phyloP scores from a whole-genome alignment of 1,140 invertebrate genomes.

The Tetramorium simillimum region DNA sequence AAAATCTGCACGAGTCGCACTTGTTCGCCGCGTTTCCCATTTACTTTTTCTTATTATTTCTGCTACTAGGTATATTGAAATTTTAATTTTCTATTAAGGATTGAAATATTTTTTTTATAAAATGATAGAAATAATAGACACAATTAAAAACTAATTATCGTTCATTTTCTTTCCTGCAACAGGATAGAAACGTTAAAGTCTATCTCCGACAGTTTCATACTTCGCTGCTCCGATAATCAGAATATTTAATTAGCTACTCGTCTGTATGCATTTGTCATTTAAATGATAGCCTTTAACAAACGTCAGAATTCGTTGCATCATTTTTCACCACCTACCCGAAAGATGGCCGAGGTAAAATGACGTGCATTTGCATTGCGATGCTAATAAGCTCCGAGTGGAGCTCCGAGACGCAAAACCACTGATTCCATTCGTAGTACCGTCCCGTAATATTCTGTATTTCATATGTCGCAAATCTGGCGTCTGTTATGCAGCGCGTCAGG shows the following conservation, averaged over 20 bases:
- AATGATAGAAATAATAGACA: background rate
- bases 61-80: background rate
- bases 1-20: constrained; percentile 26
- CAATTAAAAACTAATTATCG: background rate
- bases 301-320: background rate
- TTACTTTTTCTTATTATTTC: background rate
- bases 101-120: background rate
- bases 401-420: constrained; percentile 18
- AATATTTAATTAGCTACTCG: background rate
- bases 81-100: background rate
- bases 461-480: constrained; percentile 30
- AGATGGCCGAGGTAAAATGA: background rate
- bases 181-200: background rate
- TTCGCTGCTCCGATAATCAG: background rate
- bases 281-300: background rate
- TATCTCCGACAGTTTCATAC: background rate
- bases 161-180: background rate
- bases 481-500: background rate
- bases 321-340: background rate
- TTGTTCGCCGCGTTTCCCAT: background rate
- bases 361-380: background rate
- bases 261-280: background rate
- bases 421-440: background rate
- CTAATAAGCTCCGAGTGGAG: background rate
- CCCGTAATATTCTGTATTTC: constrained; percentile 31